Base-by-base conservation (phyloP, 1,140 invertebrate genomes). In the Pseudomyrmex pallidus region DNA sequence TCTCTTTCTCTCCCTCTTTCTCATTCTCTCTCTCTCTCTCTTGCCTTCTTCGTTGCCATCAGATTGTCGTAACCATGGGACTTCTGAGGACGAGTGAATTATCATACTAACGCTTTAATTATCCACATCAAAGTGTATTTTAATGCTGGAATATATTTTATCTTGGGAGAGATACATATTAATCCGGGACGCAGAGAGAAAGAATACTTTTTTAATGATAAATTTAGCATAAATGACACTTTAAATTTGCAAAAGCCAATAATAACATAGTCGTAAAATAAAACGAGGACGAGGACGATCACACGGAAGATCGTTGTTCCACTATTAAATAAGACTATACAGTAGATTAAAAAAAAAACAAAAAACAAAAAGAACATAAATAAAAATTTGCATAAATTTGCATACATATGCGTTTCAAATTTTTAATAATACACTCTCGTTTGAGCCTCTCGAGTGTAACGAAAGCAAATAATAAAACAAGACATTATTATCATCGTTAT, bases 81-180 rank as follows among this genome's bases (percentile, higher is more conserved):
- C 44, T 70, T 59, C 44, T 70, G 56, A 80, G 20, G 44, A 20
- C 44, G 76, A 59, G 44, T 59, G 64, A 72, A 80, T 80, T 80
- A 72, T 80, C 54, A 35, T 52, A 17, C 76, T 80, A 80, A 70
- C 44, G 66, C 44, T 80, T 70, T 67, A 70, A 80, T 80, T 80
- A 80, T 72, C 44, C 22, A 22, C 54, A 59, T 80, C 54, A 61
- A 80, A 80, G 44, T 61, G 9, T 48, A 80, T 70, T 48, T 72
- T 61, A 57, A 61, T 80, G 35, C 5, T 46, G 15, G 4, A 50
- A 48, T 70, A 78, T 20, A 44, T 78, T 35, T 68, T 59, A 9
- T 2, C 66, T n/a, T 5, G 13, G 20, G 17, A 57, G 46, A 48
- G 57, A 17, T 3, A 52, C 64, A 22, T 20, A 59, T 80, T 59